Evolutionary conservation across 2,797 vertebrate genomes (phyloP).

Genomic region (Botia kubotai): DNA sequence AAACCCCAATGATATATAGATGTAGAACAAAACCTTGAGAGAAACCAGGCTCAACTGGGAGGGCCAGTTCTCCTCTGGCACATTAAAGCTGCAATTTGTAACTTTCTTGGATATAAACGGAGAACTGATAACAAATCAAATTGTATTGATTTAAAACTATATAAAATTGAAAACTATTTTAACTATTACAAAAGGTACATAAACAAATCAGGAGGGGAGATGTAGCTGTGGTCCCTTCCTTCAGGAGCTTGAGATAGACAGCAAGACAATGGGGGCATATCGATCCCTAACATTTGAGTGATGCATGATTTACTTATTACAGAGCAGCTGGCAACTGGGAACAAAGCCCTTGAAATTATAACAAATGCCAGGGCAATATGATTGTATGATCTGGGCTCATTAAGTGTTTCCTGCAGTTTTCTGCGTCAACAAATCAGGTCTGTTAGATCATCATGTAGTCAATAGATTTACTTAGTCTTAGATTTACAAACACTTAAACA

Average conservation of each 20-base stretch:
- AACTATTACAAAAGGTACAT: background rate
- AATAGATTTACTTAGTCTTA: background rate
- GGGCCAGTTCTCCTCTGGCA: too few species aligned
- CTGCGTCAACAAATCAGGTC: background rate
- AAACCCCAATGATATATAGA: too few species aligned
- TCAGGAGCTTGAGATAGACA: conserved; percentile 40
- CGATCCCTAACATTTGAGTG: conserved; percentile 64
- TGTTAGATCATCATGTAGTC: background rate
- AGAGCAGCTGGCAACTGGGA: conserved; percentile 32
- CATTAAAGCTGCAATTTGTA: too few species aligned
- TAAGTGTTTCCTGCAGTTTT: background rate
- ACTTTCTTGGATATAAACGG: too few species aligned
- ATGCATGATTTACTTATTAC: conserved; percentile 58
- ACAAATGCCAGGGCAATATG: background rate
- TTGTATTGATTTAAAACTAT: too few species aligned
- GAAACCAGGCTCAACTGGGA: too few species aligned
- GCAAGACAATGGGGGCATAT: conserved; percentile 50
- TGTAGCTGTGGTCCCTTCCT: conserved; percentile 48
- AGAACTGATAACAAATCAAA: too few species aligned
- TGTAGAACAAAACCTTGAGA: too few species aligned
- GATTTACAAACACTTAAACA: background rate
- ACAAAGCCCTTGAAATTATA: conserved; percentile 32
- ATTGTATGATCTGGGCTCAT: background rate
- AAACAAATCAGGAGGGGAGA: conserved; percentile 44
- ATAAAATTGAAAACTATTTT: too few species aligned